A percentile compares a stretch with the other conserved stretches of the same genome.
Evolutionary conservation across 1,140 invertebrate genomes (phyloP).

Genomic region (Heliconius himera): DNA sequence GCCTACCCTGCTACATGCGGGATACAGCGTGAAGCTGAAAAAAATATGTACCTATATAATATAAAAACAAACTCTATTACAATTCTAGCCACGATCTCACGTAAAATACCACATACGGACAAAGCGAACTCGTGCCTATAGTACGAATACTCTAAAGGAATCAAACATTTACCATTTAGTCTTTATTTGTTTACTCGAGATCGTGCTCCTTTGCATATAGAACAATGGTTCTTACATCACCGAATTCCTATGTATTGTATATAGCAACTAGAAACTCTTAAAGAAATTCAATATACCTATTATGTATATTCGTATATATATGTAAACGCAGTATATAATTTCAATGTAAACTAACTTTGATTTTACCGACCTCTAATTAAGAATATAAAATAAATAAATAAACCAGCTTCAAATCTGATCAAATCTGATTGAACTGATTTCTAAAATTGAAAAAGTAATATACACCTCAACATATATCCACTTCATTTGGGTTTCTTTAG

Average conservation of each 20-base stretch:
- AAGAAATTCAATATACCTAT: background rate
- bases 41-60: no score
- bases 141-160: background rate
- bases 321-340: background rate
- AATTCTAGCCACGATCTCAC: constrained; percentile 1
- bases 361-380: no score
- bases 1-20: no score
- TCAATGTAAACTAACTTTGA: no score
- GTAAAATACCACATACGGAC: background rate
- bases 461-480: no score
- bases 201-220: constrained; percentile 24
- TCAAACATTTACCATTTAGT: background rate
- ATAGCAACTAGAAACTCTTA: constrained; percentile 1
- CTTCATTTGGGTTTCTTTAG: no score
- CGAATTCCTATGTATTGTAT: constrained; percentile 7
- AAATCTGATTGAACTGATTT: no score
- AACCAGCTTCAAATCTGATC: no score
- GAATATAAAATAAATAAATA: no score
- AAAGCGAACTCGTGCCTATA: background rate
- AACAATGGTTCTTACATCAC: constrained; percentile 20
- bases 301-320: background rate
- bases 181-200: constrained; percentile 13
- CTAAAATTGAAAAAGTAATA: no score
- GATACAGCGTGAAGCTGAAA: no score
- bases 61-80: background rate